phyloP scores from a whole-genome alignment of 2,113 vertebrate species.

The Nesogale talazaci region DNA sequence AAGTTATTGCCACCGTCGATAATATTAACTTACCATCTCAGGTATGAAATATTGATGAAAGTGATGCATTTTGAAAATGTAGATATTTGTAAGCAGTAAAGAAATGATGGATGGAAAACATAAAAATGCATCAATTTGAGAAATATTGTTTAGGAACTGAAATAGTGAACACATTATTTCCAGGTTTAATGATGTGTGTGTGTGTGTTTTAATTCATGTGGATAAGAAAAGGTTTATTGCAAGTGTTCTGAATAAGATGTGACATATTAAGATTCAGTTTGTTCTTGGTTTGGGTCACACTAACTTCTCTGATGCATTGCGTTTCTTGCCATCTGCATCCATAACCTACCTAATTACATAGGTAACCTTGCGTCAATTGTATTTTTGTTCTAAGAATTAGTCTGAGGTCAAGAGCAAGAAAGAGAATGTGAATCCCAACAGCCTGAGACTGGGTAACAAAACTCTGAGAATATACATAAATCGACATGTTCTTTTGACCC shows the following conservation, averaged over 20 bases:
- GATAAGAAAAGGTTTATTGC: constrained; percentile 24
- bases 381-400: constrained; percentile 66
- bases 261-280: constrained; percentile 5
- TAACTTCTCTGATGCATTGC: constrained; percentile 14
- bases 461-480: constrained; percentile 51
- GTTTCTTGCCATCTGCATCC: constrained; percentile 27
- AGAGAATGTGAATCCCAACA: constrained; percentile 48
- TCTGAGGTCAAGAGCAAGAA: constrained; percentile 23
- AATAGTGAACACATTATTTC: constrained; percentile 46
- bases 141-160: constrained; percentile 34
- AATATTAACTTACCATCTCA: constrained; percentile 51
- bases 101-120: not conserved
- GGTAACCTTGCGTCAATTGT: constrained; percentile 78
- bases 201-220: not conserved
- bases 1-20: constrained; percentile 22
- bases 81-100: not conserved
- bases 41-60: constrained; percentile 49
- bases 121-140: constrained; percentile 30
- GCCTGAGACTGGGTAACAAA: not conserved
- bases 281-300: constrained; percentile 3
- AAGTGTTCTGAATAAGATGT: constrained; percentile 35
- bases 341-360: constrained; percentile 78
- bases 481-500: constrained; percentile 46
- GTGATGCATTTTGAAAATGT: not conserved
- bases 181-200: not conserved